These are phyloP conservation scores for Silvanus unidentatus DNA, from an alignment of 2,888 invertebrate species.

Conservation along the genomic window DNA sequence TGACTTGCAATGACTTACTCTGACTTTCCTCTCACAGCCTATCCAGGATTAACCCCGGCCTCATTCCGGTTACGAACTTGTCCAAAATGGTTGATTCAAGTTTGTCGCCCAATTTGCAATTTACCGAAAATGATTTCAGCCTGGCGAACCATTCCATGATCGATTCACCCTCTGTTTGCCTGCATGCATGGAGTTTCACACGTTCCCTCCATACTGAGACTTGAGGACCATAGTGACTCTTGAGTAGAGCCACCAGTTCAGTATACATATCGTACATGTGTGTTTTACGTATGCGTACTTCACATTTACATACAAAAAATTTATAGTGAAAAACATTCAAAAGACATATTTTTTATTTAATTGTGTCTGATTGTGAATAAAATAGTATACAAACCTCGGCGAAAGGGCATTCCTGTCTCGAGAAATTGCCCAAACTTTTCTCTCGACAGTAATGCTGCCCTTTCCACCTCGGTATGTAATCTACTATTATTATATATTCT, in stretches of 20 bases:
- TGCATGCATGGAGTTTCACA: constrained; percentile 8
- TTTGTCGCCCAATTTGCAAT: constrained; percentile 11
- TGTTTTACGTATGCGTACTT: no score
- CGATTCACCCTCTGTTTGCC: constrained; percentile 2
- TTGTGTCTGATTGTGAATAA: no score
- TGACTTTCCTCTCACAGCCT: constrained; percentile 2
- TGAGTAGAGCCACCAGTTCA: constrained; percentile 8
- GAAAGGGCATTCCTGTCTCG: no score
- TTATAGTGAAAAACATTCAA: no score
- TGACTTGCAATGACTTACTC: not conserved
- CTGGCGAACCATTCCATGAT: constrained; percentile 9
- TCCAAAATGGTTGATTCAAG: constrained; percentile 4
- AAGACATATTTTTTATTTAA: no score
- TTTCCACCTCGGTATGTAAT: no score
- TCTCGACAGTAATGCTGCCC: no score
- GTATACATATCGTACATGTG: no score
- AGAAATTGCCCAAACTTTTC: no score
- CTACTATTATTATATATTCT: no score
- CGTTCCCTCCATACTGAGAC: constrained; percentile 8
- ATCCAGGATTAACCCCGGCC: constrained; percentile 7
- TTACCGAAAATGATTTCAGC: constrained; percentile 7
- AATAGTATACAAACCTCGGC: no score
- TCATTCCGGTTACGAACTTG: constrained; percentile 7
- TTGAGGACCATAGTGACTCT: constrained; percentile 10
- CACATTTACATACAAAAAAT: no score